Evolutionary conservation across 2,113 vertebrate genomes (phyloP).

Genomic region (Mirza zaza): DNA sequence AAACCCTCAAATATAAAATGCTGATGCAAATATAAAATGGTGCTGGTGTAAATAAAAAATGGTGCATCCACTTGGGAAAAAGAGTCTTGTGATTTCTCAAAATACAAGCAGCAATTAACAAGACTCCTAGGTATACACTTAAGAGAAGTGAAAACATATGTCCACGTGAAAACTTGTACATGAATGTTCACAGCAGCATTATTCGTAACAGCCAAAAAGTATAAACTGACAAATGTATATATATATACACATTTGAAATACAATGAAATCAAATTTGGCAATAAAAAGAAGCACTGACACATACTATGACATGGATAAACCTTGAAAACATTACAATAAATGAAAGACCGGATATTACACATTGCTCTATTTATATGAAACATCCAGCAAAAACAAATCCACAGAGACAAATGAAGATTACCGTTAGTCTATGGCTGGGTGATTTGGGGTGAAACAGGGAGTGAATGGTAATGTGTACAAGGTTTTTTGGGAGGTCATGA

Average conservation of each 20-base stretch:
- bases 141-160: not conserved
- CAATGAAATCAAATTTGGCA: conserved; percentile 3
- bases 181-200: not conserved
- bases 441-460: not conserved
- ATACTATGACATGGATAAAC: not conserved
- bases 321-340: not conserved
- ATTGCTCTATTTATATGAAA: not conserved
- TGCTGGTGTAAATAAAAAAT: conserved; percentile 18
- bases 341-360: not conserved
- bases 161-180: not conserved
- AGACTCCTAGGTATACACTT: not conserved
- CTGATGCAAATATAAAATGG: not conserved
- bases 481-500: not conserved
- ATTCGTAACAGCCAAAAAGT: not conserved
- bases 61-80: not conserved
- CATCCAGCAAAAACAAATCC: not conserved
- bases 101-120: not conserved
- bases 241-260: not conserved
- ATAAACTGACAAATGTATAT: not conserved
- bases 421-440: not conserved
- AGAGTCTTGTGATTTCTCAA: not conserved
- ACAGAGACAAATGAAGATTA: not conserved
- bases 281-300: not conserved
- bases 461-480: not conserved
- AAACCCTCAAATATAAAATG: not conserved